Conservation (phyloP, 2,113 vertebrate genomes). For the Dicentrarchus labrax region DNA sequence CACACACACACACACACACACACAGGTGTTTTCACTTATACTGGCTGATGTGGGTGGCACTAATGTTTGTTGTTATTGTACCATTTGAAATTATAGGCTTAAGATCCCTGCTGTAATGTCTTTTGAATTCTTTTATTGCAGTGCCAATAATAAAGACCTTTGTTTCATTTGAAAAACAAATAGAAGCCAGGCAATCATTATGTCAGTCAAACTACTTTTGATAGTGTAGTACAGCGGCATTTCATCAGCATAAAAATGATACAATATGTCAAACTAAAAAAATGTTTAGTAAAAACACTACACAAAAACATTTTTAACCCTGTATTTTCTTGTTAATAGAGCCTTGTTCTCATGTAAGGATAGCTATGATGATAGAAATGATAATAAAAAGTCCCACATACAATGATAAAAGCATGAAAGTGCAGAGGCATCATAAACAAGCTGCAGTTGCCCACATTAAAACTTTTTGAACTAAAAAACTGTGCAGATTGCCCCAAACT, state of each 20-base stretch:
- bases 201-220: background rate
- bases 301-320: too few species aligned
- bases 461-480: slow-evolving; percentile 25
- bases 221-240: background rate
- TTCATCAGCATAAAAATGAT: slow-evolving; percentile 8
- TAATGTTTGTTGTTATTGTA: background rate
- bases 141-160: background rate
- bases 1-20: too few species aligned
- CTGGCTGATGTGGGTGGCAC: too few species aligned
- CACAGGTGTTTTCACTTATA: too few species aligned
- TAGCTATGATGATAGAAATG: background rate
- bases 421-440: background rate
- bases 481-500: background rate
- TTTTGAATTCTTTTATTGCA: background rate
- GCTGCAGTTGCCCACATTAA: slow-evolving; percentile 23
- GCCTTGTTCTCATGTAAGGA: too few species aligned
- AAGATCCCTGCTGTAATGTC: background rate
- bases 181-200: background rate
- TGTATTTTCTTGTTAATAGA: too few species aligned
- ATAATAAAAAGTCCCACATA: background rate
- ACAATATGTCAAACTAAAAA: background rate
- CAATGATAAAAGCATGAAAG: slow-evolving; percentile 8
- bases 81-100: background rate
- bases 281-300: too few species aligned
- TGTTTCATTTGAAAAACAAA: background rate